Percentiles rank a stretch among this genome's conserved stretches.
phyloP scores from a whole-genome alignment of 1,140 invertebrate genomes.

The Platyura marginata region DNA sequence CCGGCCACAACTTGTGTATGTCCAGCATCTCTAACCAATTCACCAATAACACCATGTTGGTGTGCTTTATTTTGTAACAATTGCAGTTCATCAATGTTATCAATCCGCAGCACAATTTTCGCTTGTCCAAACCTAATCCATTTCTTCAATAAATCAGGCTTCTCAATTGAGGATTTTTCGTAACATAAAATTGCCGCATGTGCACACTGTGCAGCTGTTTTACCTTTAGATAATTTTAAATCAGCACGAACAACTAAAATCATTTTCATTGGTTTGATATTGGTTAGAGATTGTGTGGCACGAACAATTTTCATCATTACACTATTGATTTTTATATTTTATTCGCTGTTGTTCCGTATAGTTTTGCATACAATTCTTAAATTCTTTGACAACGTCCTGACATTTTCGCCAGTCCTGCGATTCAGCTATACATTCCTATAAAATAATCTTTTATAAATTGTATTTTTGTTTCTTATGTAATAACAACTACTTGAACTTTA shows the following conservation, averaged over 20 bases:
- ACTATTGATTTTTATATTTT: constrained; percentile 14
- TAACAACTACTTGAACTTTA: constrained; percentile 48
- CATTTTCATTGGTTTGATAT: constrained; percentile 33
- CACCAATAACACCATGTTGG: constrained; percentile 34
- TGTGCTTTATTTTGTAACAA: constrained; percentile 32
- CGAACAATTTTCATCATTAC: constrained; percentile 3
- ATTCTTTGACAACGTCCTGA: constrained; percentile 58
- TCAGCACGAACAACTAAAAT: constrained; percentile 58
- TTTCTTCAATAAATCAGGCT: constrained; percentile 28
- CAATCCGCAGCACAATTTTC: constrained; percentile 46
- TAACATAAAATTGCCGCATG: constrained; percentile 57
- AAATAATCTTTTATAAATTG: constrained; percentile 13
- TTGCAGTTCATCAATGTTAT: constrained; percentile 30
- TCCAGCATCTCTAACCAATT: constrained; percentile 55
- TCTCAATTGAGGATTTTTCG: constrained; percentile 27
- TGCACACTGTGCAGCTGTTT: constrained; percentile 64
- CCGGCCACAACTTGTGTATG: constrained; percentile 50
- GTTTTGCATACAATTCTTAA: constrained; percentile 54
- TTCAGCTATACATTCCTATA: constrained; percentile 73
- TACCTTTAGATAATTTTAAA: constrained; percentile 63
- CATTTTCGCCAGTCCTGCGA: constrained; percentile 81
- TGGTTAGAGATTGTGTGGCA: neutral
- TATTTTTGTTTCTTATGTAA: neutral
- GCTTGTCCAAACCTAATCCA: constrained; percentile 55
- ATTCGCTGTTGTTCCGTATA: constrained; percentile 26